These are phyloP conservation scores for Phyto melanocephala DNA, from an alignment of 2,888 invertebrate genomes.

Conservation along the genomic window DNA sequence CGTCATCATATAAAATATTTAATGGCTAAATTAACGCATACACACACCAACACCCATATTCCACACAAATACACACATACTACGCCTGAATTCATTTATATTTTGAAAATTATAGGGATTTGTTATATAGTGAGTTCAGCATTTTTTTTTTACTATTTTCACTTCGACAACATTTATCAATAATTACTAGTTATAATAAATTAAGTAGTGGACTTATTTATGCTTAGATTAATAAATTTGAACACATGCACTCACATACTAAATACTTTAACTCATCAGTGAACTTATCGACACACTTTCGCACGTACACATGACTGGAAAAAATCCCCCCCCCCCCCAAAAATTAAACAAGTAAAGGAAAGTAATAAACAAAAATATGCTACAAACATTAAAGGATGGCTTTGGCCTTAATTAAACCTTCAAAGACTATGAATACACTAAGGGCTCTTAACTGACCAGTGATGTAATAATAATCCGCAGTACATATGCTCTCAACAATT, in stretches of 20 bases:
- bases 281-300: background rate
- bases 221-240: conserved; percentile 18
- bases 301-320: background rate
- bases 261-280: background rate
- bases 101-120: background rate
- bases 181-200: conserved; percentile 34
- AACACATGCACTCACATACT: conserved; percentile 1
- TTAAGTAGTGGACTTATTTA: conserved; percentile 21
- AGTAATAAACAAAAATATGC: background rate
- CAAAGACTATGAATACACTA: too few relatives aligned
- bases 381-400: too few relatives aligned
- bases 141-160: background rate
- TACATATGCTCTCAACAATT: too few relatives aligned
- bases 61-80: background rate
- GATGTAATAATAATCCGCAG: too few relatives aligned
- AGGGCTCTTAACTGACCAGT: too few relatives aligned
- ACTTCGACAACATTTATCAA: conserved; percentile 9
- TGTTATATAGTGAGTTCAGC: too few relatives aligned
- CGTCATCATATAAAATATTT: conserved; percentile 8
- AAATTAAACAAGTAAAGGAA: background rate
- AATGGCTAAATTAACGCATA: conserved; percentile 13
- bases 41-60: background rate
- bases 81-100: background rate
- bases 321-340: conserved; percentile 9
- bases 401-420: too few relatives aligned